These are phyloP conservation scores for Elegia similella DNA, from an alignment of 2,888 invertebrate genomes.

Conservation along the genomic window DNA sequence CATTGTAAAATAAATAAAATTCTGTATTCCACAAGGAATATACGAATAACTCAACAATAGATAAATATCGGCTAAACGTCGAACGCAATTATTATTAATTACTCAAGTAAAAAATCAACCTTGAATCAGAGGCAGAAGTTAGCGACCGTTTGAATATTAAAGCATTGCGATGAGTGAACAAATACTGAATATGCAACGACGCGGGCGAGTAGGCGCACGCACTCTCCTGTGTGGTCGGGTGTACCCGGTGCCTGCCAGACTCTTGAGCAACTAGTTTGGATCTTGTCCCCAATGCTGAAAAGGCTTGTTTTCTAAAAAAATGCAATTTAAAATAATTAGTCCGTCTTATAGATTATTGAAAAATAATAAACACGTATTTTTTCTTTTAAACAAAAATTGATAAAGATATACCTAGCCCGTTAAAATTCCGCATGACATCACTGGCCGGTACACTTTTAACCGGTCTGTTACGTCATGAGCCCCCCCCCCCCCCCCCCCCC, in stretches of 20 bases:
- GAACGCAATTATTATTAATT: constrained; percentile 53
- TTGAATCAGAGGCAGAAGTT: constrained; percentile 62
- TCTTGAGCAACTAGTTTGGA: background rate
- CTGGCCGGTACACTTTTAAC: too few relatives aligned
- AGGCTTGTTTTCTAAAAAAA: too few relatives aligned
- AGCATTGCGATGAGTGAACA: constrained; percentile 57
- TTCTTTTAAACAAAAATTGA: too few relatives aligned
- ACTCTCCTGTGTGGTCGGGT: constrained; percentile 22
- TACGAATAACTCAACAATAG: constrained; percentile 24
- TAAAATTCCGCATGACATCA: too few relatives aligned
- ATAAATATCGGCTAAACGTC: constrained; percentile 32
- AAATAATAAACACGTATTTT: too few relatives aligned
- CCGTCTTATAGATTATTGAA: too few relatives aligned
- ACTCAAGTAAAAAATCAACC: constrained; percentile 61
- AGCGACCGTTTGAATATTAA: constrained; percentile 71
- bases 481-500: too few relatives aligned
- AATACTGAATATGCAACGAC: constrained; percentile 69
- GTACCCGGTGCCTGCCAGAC: constrained; percentile 9
- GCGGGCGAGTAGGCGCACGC: constrained; percentile 59
- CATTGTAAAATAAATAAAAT: too few relatives aligned
- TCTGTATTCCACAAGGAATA: background rate
- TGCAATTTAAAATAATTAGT: too few relatives aligned
- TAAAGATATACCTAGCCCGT: too few relatives aligned
- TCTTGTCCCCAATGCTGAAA: background rate
- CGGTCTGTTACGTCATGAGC: too few relatives aligned